phyloP scores from a whole-genome alignment of 2,113 vertebrate genomes.

The Prolemur simus region DNA sequence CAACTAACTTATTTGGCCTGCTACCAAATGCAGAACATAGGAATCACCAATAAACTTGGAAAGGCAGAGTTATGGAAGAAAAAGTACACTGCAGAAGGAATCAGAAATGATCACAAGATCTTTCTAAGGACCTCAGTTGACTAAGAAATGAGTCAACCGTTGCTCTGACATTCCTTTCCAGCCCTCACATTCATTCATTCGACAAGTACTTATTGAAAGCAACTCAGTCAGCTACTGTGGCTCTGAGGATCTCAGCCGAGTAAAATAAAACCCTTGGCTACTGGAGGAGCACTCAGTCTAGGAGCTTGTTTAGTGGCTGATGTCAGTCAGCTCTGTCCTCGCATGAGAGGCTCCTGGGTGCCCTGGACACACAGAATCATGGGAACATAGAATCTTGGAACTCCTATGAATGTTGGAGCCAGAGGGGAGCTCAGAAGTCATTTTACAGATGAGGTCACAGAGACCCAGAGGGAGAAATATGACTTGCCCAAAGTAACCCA shows the following conservation, averaged over 20 bases:
- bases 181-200: neutral
- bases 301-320: neutral
- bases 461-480: neutral
- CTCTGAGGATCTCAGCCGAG: neutral
- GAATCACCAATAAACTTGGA: neutral
- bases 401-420: neutral
- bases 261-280: neutral
- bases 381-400: neutral
- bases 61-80: neutral
- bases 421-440: neutral
- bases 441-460: conserved; percentile 18
- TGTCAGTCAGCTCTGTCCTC: neutral
- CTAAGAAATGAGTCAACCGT: neutral
- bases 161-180: neutral
- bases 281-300: neutral
- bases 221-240: neutral
- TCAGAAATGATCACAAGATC: neutral
- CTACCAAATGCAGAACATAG: neutral
- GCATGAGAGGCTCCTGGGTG: neutral
- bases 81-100: neutral
- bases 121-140: neutral
- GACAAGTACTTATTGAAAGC: neutral
- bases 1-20: neutral
- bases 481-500: neutral
- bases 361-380: neutral